phyloP scores from a whole-genome alignment of 1,140 invertebrate genomes.

The Apis laboriosa region DNA sequence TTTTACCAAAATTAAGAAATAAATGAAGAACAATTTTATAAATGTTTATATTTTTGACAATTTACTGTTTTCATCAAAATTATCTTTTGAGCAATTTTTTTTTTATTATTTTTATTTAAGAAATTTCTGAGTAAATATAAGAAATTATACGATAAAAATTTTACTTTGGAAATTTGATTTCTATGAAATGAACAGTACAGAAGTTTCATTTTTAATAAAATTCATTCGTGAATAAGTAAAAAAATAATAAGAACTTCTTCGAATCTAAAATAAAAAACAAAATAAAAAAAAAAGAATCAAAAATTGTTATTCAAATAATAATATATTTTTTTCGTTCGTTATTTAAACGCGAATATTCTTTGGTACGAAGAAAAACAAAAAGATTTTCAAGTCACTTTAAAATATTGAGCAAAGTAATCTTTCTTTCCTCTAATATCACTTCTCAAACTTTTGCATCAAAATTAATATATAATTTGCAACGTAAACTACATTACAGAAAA shows the following conservation, averaged over 20 bases:
- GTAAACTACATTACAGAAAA: background rate
- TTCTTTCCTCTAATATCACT: slow-evolving; percentile 5
- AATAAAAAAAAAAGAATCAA: background rate
- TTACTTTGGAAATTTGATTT: background rate
- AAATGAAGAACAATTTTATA: background rate
- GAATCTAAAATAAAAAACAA: background rate
- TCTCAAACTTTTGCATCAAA: background rate
- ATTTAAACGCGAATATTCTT: slow-evolving; percentile 1
- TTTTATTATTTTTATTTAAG: background rate
- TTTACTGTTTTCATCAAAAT: background rate
- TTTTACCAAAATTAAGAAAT: background rate
- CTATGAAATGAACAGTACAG: background rate
- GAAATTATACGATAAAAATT: background rate
- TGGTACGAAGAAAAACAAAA: slow-evolving; percentile 11
- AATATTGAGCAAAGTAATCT: slow-evolving; percentile 9
- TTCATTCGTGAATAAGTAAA: background rate
- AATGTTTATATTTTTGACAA: background rate
- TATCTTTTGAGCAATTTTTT: slow-evolving; percentile 34
- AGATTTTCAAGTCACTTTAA: background rate
- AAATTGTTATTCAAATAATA: background rate
- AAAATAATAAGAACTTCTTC: slow-evolving; percentile 21
- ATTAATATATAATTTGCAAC: background rate
- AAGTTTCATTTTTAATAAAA: background rate
- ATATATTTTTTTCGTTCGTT: background rate
- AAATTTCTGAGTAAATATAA: background rate